These are phyloP conservation scores for Elephas maximus DNA, from an alignment of 2,113 vertebrate genomes.

Conservation along the genomic window DNA sequence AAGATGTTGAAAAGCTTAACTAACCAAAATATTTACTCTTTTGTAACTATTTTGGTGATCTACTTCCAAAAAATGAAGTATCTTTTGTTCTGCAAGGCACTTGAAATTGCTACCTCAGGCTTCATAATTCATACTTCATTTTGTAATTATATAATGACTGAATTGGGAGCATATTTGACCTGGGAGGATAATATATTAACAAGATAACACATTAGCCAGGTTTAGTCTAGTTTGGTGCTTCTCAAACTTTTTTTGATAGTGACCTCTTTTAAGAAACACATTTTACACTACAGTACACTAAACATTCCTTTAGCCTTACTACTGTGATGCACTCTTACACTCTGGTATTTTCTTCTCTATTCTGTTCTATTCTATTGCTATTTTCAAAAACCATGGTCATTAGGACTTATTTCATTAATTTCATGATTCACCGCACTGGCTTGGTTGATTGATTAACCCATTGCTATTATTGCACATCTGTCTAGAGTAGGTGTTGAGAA, in stretches of 20 bases:
- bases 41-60: background rate
- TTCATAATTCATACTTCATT: slow-evolving; percentile 21
- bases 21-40: background rate
- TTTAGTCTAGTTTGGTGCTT: background rate
- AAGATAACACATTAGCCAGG: background rate
- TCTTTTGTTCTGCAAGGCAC: background rate
- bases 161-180: background rate
- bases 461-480: background rate
- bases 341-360: background rate
- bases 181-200: background rate
- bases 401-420: background rate
- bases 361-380: background rate
- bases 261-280: slow-evolving; percentile 20
- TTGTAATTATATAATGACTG: background rate
- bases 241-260: background rate
- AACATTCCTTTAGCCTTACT: background rate
- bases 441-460: background rate
- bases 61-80: too few relatives aligned
- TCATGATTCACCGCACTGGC: background rate
- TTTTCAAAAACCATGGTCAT: background rate
- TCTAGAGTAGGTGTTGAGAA: background rate
- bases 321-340: background rate
- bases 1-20: background rate
- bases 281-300: background rate
- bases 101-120: background rate